Base-by-base conservation (phyloP, 2,888 invertebrate genomes). In the Drosophila macrospina region DNA sequence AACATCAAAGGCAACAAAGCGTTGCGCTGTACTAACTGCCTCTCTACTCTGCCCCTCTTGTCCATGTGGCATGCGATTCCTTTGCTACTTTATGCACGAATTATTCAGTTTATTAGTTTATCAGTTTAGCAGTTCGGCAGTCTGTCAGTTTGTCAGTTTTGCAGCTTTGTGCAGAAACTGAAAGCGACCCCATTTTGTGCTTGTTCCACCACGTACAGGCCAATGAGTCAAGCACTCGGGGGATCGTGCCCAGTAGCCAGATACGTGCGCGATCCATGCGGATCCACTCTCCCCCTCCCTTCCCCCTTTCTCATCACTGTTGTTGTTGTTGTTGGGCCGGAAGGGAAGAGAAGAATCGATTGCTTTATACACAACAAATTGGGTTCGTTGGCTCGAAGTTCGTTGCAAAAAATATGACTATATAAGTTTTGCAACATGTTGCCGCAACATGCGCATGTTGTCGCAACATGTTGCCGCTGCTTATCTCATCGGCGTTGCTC, bases 351-450 rank as follows among this genome's bases (percentile, higher is more conserved):
- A 68, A 72, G 84, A 84, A 88, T 84, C 88, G 76, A 86, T 88
- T 84, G 65, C 78, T 73, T 72, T 64, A 79, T 82, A 65, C 57
- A 74, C 47, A 47, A 68, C 28, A 60, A 67, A 77, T 77, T 77
- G 80, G 61, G 80, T 80, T 78, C 78, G 59, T 80, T 78, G 72
- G 69, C 78, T 75, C 54, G 26, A n/a, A n/a, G 20, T 24, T 32
- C 8, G 24, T 72, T 74, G 74, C 74, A 73, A 78, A 60, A 60
- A 60, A 67, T 66, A 48, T 67, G 66, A 55, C 62, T 63, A 44
- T 52, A n/a, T n/a, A n/a, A n/a, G n/a, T n/a, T 41, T 57, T 32
- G 88, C 87, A 86, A 77, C 89, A 88, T 88, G 89, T 87, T 86
- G 87, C 82, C 0, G 70, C 74, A 86, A 78, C 78, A 77, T 60